Conservation (phyloP, 2,888 invertebrate species). For the Eristalis intricaria region DNA sequence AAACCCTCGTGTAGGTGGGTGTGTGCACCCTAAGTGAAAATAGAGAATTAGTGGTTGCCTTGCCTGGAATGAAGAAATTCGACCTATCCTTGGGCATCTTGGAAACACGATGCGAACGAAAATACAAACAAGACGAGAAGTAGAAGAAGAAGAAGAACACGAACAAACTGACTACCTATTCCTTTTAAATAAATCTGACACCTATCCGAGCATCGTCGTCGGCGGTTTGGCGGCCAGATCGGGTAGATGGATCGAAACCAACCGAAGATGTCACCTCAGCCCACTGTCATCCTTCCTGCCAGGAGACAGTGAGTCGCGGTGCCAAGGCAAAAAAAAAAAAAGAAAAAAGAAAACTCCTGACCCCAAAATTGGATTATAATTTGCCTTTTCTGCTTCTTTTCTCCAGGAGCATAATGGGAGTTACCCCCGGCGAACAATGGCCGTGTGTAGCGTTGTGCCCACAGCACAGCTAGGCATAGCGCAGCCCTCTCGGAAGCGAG, state of each 20-base stretch:
- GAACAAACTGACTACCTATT: constrained; percentile 25
- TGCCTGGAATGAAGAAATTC: constrained; percentile 47
- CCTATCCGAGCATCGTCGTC: constrained; percentile 13
- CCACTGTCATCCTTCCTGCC: constrained; percentile 20
- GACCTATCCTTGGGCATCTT: constrained; percentile 33
- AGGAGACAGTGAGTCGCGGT: constrained; percentile 15
- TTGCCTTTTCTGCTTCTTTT: constrained; percentile 66
- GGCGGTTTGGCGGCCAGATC: not conserved
- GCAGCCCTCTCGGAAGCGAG: constrained; percentile 33
- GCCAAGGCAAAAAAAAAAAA: constrained; percentile 51
- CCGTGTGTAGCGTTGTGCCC: not conserved
- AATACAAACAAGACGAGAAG: not conserved
- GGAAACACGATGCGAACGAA: constrained; percentile 42
- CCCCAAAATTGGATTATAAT: constrained; percentile 74
- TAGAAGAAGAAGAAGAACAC: too few relatives aligned
- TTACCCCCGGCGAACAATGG: constrained; percentile 58
- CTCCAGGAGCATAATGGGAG: constrained; percentile 47
- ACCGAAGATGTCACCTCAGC: constrained; percentile 27
- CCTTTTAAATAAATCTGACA: constrained; percentile 62
- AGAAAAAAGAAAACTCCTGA: too few relatives aligned
- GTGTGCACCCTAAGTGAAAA: constrained; percentile 19
- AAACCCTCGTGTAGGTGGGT: constrained; percentile 25
- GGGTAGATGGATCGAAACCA: not conserved
- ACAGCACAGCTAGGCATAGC: not conserved
- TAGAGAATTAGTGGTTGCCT: constrained; percentile 59